Conservation (phyloP, 2,797 vertebrate genomes). For the Rhyacichthys aspro region DNA sequence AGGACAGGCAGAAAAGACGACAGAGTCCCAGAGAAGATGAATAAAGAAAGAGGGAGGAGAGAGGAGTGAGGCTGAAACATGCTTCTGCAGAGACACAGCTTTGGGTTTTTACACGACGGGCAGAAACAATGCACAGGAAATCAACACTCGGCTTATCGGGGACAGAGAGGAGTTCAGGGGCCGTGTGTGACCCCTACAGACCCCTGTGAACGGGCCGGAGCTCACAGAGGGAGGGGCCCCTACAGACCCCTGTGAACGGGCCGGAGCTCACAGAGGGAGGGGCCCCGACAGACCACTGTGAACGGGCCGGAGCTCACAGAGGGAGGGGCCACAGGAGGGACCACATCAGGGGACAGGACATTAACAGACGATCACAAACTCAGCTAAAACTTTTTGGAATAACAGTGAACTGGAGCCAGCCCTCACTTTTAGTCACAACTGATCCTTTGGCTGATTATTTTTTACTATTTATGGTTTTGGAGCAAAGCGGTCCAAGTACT, state of each 20-base stretch:
- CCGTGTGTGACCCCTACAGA: background rate
- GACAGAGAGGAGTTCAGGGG: background rate
- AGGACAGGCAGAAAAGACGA: conserved; percentile 43
- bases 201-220: no score
- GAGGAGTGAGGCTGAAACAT: conserved; percentile 74
- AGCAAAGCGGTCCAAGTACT: no score
- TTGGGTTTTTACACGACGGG: conserved; percentile 30
- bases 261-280: background rate
- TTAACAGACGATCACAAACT: background rate
- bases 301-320: no score
- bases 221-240: no score
- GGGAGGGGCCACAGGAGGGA: no score
- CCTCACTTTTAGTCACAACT: no score
- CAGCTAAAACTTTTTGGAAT: no score
- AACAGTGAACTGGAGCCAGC: no score
- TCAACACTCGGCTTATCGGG: background rate
- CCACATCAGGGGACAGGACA: background rate
- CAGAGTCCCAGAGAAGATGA: conserved; percentile 37
- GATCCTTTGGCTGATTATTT: no score
- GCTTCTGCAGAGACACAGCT: conserved; percentile 56
- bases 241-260: no score
- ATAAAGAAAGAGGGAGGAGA: conserved; percentile 37
- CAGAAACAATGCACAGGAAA: background rate
- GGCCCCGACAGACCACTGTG: background rate
- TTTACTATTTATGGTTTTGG: no score